A percentile compares a stretch with the other conserved stretches of the same genome.
Conservation (phyloP, 2,797 vertebrate genomes). For the Craterocephalus amniculus region DNA sequence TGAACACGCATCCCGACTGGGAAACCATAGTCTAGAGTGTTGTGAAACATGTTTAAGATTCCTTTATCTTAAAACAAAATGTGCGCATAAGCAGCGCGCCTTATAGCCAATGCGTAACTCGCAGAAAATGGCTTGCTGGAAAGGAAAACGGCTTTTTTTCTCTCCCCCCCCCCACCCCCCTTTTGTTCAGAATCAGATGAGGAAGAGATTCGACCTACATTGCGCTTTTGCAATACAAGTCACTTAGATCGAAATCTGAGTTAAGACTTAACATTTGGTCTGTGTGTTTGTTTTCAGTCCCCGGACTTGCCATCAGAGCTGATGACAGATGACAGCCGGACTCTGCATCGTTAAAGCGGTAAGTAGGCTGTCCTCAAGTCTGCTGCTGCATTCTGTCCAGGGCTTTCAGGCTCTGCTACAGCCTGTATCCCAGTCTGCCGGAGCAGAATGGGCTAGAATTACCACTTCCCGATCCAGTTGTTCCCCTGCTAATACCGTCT, state of each 20-base stretch:
- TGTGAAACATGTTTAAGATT: slow-evolving; percentile 8
- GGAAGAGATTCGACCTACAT: slow-evolving; percentile 37
- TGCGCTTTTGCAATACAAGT: slow-evolving; percentile 28
- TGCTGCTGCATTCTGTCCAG: slow-evolving; percentile 75
- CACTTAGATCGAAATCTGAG: slow-evolving; percentile 29
- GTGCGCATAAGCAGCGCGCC: slow-evolving; percentile 56
- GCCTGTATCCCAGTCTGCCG: slow-evolving; percentile 73
- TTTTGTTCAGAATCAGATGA: slow-evolving; percentile 52
- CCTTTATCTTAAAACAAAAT: neutral
- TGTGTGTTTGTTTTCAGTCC: slow-evolving; percentile 84
- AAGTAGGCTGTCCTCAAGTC: slow-evolving; percentile 72
- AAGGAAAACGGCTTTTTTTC: slow-evolving; percentile 51
- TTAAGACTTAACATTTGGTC: slow-evolving; percentile 57
- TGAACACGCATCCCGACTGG: neutral
- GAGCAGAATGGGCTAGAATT: slow-evolving; percentile 66
- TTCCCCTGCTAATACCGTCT: slow-evolving; percentile 51
- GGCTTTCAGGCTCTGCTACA: slow-evolving; percentile 60
- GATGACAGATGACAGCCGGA: slow-evolving; percentile 94
- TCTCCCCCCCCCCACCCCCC: neutral
- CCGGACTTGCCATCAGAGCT: slow-evolving; percentile 95
- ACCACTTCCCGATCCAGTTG: slow-evolving; percentile 62
- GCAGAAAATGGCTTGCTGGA: slow-evolving; percentile 68
- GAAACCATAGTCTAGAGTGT: slow-evolving; percentile 1
- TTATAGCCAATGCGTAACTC: slow-evolving; percentile 62
- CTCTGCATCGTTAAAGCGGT: slow-evolving; percentile 95